Evolutionary conservation across 2,888 invertebrate species (phyloP).

Genomic region (Drosophila pegasa): DNA sequence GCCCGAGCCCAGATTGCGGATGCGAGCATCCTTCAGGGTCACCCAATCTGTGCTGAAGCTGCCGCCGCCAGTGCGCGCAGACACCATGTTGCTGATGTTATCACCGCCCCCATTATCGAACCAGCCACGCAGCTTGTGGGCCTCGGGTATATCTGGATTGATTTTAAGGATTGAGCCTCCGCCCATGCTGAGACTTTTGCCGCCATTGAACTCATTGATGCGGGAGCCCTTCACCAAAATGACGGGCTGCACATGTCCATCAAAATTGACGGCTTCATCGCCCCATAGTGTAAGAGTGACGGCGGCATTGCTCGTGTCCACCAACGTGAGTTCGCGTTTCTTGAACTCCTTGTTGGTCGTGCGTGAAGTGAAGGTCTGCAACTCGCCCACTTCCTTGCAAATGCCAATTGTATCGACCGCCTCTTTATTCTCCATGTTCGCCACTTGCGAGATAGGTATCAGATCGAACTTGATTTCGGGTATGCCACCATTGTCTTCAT

Average conservation of each 20-base stretch:
- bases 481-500: conserved; percentile 87
- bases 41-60: conserved; percentile 88
- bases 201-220: conserved; percentile 94
- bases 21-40: conserved; percentile 90
- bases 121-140: conserved; percentile 95
- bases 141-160: conserved; percentile 96
- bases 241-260: conserved; percentile 91
- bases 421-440: conserved; percentile 88
- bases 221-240: conserved; percentile 93
- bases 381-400: conserved; percentile 90
- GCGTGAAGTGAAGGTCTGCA: conserved; percentile 90
- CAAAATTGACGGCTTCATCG: conserved; percentile 93
- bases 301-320: conserved; percentile 93
- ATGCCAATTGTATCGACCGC: conserved; percentile 95
- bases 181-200: conserved; percentile 88
- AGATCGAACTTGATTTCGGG: conserved; percentile 93
- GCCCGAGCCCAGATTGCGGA: conserved; percentile 89
- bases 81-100: conserved; percentile 88
- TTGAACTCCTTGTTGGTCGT: conserved; percentile 92
- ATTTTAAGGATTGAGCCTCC: conserved; percentile 88
- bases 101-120: conserved; percentile 91
- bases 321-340: conserved; percentile 94
- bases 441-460: conserved; percentile 90
- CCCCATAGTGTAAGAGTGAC: conserved; percentile 97
- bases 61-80: conserved; percentile 86